A percentile compares a stretch with the other conserved stretches of the same genome.
phyloP scores from a whole-genome alignment of 2,888 invertebrate species.

The Syrista parreyssii region DNA sequence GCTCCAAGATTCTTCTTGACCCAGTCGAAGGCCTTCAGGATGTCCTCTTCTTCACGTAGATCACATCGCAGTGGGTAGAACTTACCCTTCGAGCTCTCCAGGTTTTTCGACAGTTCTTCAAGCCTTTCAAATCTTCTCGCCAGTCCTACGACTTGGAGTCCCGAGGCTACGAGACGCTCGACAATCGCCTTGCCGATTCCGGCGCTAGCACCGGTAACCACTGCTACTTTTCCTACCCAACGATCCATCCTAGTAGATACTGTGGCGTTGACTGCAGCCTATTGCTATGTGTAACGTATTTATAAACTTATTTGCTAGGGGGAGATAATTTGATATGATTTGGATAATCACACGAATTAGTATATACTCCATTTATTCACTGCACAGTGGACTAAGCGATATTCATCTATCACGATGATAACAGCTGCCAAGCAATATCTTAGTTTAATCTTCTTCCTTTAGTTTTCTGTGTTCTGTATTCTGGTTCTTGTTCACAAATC shows the following conservation, averaged over 20 bases:
- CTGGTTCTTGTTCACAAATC: no score
- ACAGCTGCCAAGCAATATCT: no score
- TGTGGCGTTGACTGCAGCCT: not conserved
- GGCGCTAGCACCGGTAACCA: constrained; percentile 74
- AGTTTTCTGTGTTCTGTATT: no score
- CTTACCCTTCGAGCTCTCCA: constrained; percentile 46
- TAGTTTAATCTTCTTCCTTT: no score
- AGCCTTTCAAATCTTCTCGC: constrained; percentile 68
- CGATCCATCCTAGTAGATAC: constrained; percentile 66
- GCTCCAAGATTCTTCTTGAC: constrained; percentile 69
- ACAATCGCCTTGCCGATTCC: constrained; percentile 71
- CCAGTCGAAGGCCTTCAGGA: constrained; percentile 68
- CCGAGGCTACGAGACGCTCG: constrained; percentile 65
- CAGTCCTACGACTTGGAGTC: constrained; percentile 70
- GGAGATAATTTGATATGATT: no score
- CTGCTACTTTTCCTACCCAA: constrained; percentile 72
- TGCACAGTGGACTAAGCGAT: no score
- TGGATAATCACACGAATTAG: no score
- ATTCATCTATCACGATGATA: no score
- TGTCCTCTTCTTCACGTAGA: constrained; percentile 68
- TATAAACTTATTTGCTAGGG: no score
- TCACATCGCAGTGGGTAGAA: constrained; percentile 68
- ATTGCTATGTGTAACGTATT: no score
- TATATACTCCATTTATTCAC: no score
- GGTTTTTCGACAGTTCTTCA: constrained; percentile 41